Evolutionary conservation across 2,797 vertebrate genomes (phyloP).

Genomic region (Molossus alvarezi): DNA sequence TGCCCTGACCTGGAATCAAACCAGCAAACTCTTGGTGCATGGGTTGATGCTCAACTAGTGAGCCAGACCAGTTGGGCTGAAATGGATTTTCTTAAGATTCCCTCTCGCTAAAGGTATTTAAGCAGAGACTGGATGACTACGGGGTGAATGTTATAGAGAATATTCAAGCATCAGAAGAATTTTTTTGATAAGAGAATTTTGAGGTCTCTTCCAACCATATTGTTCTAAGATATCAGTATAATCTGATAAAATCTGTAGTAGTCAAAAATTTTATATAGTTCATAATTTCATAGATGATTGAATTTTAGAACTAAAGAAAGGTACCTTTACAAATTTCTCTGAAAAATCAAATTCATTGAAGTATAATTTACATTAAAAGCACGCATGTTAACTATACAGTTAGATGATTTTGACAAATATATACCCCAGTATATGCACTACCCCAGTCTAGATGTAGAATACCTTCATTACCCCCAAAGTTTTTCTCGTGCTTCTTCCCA

Average conservation of each 20-base stretch:
- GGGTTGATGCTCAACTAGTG: too few species aligned
- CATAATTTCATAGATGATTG: not conserved
- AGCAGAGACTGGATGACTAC: not conserved
- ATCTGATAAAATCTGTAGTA: constrained; percentile 35
- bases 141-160: constrained; percentile 21
- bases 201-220: not conserved
- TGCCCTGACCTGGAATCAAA: too few species aligned
- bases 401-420: constrained; percentile 19
- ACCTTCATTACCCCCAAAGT: not conserved
- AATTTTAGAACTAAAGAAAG: constrained; percentile 44
- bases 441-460: not conserved
- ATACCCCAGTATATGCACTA: not conserved
- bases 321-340: not conserved
- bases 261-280: constrained; percentile 26
- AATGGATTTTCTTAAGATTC: constrained; percentile 8
- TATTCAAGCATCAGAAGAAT: constrained; percentile 41
- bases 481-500: not conserved
- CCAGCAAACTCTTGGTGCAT: too few species aligned
- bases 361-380: constrained; percentile 45
- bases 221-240: constrained; percentile 22
- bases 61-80: too few species aligned
- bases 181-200: constrained; percentile 41
- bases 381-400: constrained; percentile 19
- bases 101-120: constrained; percentile 52
- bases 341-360: constrained; percentile 4